These are phyloP conservation scores for Drosophila demipolita DNA, from an alignment of 2,888 invertebrate genomes.

Conservation along the genomic window DNA sequence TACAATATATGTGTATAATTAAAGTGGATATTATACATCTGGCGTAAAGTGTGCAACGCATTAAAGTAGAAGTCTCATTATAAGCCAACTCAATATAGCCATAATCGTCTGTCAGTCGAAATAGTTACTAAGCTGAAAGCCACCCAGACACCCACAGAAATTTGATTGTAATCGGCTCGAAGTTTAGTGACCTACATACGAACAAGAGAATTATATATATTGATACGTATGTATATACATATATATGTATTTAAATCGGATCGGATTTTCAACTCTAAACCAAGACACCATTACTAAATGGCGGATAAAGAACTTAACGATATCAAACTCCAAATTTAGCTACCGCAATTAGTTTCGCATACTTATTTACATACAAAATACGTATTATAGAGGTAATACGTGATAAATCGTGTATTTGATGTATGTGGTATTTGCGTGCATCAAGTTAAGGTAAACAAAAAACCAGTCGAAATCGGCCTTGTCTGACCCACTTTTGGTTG, in stretches of 20 bases:
- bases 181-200: background rate
- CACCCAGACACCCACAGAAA: background rate
- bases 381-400: background rate
- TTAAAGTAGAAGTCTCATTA: background rate
- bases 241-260: background rate
- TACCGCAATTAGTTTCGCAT: background rate
- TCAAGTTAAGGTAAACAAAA: conserved; percentile 43
- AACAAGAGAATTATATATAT: background rate
- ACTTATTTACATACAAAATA: background rate
- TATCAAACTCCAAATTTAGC: conserved; percentile 1
- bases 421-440: conserved; percentile 18
- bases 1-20: background rate
- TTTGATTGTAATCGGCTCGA: background rate
- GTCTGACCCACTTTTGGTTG: conserved; percentile 81
- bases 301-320: too few species aligned
- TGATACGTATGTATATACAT: background rate
- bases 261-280: background rate
- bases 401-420: conserved; percentile 2
- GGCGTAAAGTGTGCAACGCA: background rate
- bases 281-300: background rate
- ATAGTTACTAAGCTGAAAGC: background rate
- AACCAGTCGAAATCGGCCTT: conserved; percentile 79
- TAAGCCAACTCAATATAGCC: background rate
- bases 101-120: background rate
- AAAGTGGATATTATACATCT: background rate